Conservation (phyloP, 2,113 vertebrate species). For the Chascanopsetta lugubris region DNA sequence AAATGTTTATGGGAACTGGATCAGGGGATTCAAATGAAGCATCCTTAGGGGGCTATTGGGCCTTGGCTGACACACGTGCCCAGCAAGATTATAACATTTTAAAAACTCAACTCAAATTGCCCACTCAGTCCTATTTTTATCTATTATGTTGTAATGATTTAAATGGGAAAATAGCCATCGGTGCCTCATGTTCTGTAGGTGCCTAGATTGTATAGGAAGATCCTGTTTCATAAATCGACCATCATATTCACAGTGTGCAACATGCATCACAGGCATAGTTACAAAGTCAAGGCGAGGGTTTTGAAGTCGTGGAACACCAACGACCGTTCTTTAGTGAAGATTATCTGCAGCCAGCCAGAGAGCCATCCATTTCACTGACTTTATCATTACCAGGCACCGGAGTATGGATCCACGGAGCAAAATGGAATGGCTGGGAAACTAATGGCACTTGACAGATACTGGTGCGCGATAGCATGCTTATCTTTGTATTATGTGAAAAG, state of each 20-base stretch:
- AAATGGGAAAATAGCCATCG: too few species aligned
- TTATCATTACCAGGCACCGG: constrained; percentile 68
- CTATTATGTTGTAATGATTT: too few species aligned
- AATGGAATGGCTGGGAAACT: constrained; percentile 73
- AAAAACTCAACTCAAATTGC: too few species aligned
- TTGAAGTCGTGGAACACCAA: constrained; percentile 47
- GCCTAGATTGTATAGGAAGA: constrained; percentile 5
- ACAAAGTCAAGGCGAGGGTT: constrained; percentile 49
- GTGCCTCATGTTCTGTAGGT: too few species aligned
- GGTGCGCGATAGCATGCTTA: constrained; percentile 72
- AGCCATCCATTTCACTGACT: constrained; percentile 76
- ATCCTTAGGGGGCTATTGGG: too few species aligned
- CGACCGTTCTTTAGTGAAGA: constrained; percentile 56
- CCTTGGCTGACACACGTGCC: too few species aligned
- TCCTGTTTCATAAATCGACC: constrained; percentile 32
- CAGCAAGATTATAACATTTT: too few species aligned
- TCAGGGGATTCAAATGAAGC: too few species aligned
- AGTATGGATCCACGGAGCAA: constrained; percentile 63
- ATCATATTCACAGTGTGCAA: constrained; percentile 16
- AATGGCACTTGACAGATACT: constrained; percentile 77
- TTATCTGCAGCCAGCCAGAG: constrained; percentile 55
- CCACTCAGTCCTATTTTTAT: too few species aligned
- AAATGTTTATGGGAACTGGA: too few species aligned
- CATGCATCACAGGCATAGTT: constrained; percentile 31
- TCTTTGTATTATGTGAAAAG: constrained; percentile 73